Base-by-base conservation (phyloP, 92 coral and sea anemone genomes). In the Hydrozoanthus gracilis region DNA sequence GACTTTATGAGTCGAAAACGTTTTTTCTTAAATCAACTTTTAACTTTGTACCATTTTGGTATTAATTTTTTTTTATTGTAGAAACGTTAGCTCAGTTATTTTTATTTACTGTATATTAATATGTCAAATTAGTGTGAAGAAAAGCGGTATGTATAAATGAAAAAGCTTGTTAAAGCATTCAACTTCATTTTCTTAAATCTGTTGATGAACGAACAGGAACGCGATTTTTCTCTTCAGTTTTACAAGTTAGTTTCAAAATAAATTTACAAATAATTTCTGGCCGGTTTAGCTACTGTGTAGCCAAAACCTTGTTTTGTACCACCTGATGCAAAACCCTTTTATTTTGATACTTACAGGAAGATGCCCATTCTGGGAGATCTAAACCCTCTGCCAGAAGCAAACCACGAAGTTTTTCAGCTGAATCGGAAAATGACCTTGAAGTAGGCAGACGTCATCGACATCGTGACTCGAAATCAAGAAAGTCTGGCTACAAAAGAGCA, bases 391-490 rank as follows among this genome's bases (percentile, higher is more conserved):
- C 14, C 54, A 79, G 66, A 79, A 46, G 51, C 8, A 79, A n/a
- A 80, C 14, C 16, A 10, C 13, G 47, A 49, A 14, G 44, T 47
- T 48, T 54, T 39, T 44, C 39, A 5, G 60, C 74, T 15, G 85
- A 80, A n/a, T 80, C 73, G 8, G 85, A 80, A 18, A 18, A 13
- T 66, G 73, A 47, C 73, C 18, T 61, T 44, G 71, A 60, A 80
- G 74, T 46, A 16, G 49, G 72, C 3, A 66, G 15, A 47, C 56
- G 15, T 14, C 74, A 67, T 73, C 82, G 60, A 10, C 73, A 64
- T 58, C 72, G 82, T 27, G 77, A 64, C 52, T 49, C 78, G 12
- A 71, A 66, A 6, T 74, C 54, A 79, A 68, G 61, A 58, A 72
- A 39, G 17, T 73, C 65, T 8, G 18, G 44, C 13, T 12, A 65